Evolutionary conservation across 2,888 invertebrate genomes (phyloP).

Genomic region (Hartigia nigra): DNA sequence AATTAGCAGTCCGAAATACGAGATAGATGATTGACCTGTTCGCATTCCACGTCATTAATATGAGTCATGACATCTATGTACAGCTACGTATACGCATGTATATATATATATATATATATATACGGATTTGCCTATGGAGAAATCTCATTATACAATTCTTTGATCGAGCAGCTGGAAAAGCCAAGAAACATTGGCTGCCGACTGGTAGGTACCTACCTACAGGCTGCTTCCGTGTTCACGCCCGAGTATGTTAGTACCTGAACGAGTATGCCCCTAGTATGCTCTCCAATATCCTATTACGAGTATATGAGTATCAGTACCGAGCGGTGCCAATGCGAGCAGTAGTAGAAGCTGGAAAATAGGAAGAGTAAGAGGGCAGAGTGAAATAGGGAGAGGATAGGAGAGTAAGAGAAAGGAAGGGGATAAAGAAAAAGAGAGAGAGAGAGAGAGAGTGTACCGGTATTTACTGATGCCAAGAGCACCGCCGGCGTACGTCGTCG

Average conservation of each 20-base stretch:
- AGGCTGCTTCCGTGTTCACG: slow-evolving; percentile 46
- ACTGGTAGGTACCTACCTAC: slow-evolving; percentile 24
- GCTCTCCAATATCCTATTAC: neutral
- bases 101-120: neutral
- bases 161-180: neutral
- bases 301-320: neutral
- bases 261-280: neutral
- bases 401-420: neutral
- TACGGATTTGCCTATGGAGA: neutral
- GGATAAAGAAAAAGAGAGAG: neutral
- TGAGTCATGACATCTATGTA: neutral
- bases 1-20: neutral
- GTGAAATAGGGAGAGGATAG: neutral
- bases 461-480: slow-evolving; percentile 5
- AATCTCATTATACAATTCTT: neutral
- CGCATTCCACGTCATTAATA: neutral
- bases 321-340: neutral
- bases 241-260: slow-evolving; percentile 40
- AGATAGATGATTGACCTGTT: neutral
- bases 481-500: neutral
- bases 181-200: neutral
- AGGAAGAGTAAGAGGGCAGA: neutral
- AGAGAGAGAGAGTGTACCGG: neutral
- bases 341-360: neutral
- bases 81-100: no score